Evolutionary conservation across 2,113 vertebrate species (phyloP), one percentile per base, ranked within the genome.

Genomic region (Podiceps cristatus): DNA sequence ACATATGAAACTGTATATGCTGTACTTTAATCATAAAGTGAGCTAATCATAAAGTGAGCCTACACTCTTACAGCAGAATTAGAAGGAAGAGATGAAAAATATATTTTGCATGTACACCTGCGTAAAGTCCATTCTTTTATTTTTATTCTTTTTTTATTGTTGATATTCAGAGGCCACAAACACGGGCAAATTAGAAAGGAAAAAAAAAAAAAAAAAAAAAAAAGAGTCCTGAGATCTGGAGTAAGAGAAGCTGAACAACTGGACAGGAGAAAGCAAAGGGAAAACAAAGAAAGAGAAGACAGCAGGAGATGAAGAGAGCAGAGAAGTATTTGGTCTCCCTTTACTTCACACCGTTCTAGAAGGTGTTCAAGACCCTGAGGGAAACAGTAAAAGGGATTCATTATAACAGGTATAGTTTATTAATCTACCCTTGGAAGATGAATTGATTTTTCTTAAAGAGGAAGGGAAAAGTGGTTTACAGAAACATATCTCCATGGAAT

Each of bases 391-490:
- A 95, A 77, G 29, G 23, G 55, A 76, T 80, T 86, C 59, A 90
- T 94, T 95, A 50, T 31, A 88, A 24, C 19, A 96, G 67, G 78
- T 86, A 93, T 45, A 90, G 4, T 3, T 93, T 92, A 93, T 96
- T 92, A 91, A 92, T 95, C 75, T 66, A 83, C 10, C 40, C 44
- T 63, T 71, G 68, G 53, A 90, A 93, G 56, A 90, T 37, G 93
- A 74, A 92, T 76, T n/a, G 62, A 81, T 93, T 94, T 96, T 91
- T 62, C 56, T 87, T 92, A 58, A 93, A 93, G n/a, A 86, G 33
- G 62, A 91, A 93, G 44, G 29, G 33, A 96, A 91, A 96, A 67
- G 37, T 53, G 13, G 20, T 90, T 94, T 83, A 77, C 25, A 59
- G 53, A 93, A 96, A 88, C 14, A 33, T 85, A 59, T 88, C 71